Conservation (phyloP, 2,888 invertebrate species). For the Gymnoscelis rufifasciata region DNA sequence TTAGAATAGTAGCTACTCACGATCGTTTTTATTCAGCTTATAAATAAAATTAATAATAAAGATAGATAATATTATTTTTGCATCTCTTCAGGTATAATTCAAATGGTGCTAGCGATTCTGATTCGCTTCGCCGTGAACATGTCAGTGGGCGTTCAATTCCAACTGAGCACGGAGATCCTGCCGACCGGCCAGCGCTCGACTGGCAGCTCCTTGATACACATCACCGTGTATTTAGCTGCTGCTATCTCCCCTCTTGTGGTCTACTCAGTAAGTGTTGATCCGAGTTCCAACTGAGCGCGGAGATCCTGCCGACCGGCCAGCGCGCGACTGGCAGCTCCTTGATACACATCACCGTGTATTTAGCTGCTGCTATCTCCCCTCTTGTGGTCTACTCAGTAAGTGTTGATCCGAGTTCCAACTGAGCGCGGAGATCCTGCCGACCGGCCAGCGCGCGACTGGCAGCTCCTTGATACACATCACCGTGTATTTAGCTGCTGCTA, state of each 20-base stretch:
- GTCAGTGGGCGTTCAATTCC: constrained; percentile 45
- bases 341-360: constrained; percentile 48
- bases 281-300: constrained; percentile 52
- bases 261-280: constrained; percentile 46
- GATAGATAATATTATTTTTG: too few species aligned
- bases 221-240: constrained; percentile 43
- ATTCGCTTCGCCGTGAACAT: constrained; percentile 56
- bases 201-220: constrained; percentile 51
- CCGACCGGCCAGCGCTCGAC: constrained; percentile 51
- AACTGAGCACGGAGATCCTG: constrained; percentile 51
- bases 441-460: constrained; percentile 48
- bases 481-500: constrained; percentile 40
- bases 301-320: constrained; percentile 51
- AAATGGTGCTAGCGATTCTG: constrained; percentile 43
- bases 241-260: constrained; percentile 53
- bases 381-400: constrained; percentile 55
- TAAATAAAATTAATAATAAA: too few species aligned
- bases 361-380: constrained; percentile 46
- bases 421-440: constrained; percentile 51
- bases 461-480: constrained; percentile 51
- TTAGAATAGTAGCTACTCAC: too few species aligned
- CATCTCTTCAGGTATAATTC: constrained; percentile 38
- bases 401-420: constrained; percentile 48
- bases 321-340: constrained; percentile 49
- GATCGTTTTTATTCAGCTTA: too few species aligned